Evolutionary conservation across 2,888 invertebrate species (phyloP), one percentile per base, ranked within the genome.

Genomic region (Branchipolynoe longqiensis): DNA sequence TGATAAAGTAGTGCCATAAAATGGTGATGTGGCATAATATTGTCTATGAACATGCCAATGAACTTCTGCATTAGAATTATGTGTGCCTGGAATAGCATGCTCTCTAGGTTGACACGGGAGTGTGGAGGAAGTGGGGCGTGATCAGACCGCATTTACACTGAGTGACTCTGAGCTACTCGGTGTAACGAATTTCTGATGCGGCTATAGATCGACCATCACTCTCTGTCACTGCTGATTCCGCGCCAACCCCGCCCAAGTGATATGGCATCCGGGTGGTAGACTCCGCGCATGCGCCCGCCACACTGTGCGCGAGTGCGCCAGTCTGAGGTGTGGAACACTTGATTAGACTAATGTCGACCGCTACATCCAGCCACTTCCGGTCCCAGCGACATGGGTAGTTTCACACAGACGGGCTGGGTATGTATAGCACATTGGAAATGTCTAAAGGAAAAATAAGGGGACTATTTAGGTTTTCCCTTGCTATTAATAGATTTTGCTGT

Each of bases 261-360:
- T 69, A 58, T 58, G 18, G 25, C 38, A 14, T 69, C 69, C 69
- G 36, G 69, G 33, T 33, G 38, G 22, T 22, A 25, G 58, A 33
- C 28, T 69, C 14, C 18, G 38, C 33, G 69, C 69, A 33, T 69
- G 3, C 38, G 18, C 69, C 69, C 12, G 38, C 22, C 38, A 18
- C 38, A 18, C 36, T 22, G 38, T 38, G 38, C 69, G 38, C 69
- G 69, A 69, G 69, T 69, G 69, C 33, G 69, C 69, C 33, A 36
- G 69, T 38, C 69, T 38, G 2, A 33, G 69, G 6, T 38, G 36
- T 38, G 14, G 36, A 69, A 33, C 69, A 69, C 38, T 33, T 69
- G 69, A 69, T 69, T 69, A 33, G 36, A 38, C 36, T 69, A 69
- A 33, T 69, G 33, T 33, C 36, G 38, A 38, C 14, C 14, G 36